Evolutionary conservation across 2,888 invertebrate species (phyloP), one percentile per base, ranked within the genome.

Genomic region (Athalia cordata): DNA sequence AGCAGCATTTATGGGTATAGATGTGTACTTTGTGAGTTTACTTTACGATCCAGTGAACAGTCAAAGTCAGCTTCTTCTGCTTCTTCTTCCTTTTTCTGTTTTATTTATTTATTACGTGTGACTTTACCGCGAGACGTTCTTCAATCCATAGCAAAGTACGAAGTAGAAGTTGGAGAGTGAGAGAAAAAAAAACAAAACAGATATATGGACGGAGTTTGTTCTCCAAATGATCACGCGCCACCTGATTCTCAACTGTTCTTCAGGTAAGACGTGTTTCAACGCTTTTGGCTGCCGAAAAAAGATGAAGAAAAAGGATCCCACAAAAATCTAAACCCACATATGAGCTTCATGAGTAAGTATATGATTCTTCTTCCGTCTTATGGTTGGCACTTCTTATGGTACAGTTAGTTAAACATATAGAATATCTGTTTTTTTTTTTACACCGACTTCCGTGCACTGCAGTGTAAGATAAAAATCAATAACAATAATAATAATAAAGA

Each of bases 61-160:
- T 67, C 49, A 4, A 1, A 52, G 50, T 8, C 15, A n/a, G 43
- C 43, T 43, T 43, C n/a, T 29, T 43, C 45, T 65, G 8, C 64
- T 8, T 43, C 15, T 43, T n/a, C 45, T 29, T 65, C 8, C 8
- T 43, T 4, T n/a, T 9, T 13, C 52, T 5, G 72, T 47, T 72
- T 72, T 59, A 72, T 72, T 72, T 72, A 72, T 72, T 72, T 72
- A 72, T 72, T 59, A 72, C 59, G 72, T 72, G 72, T 72, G 45
- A 72, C 13, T 72, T 68, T 55, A 68, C 13, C 68, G 29, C 66
- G 13, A 5, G 6, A 45, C 45, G 13, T 66, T 49, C 49, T n/a
- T 13, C 5, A 11, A 5, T 11, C 11, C n/a, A 13, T 15, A 65
- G 3, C 45, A 4, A 5, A 7, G 5, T 64, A 11, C 4, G 29